Base-by-base conservation (phyloP, 2,113 vertebrate species). In the Pelodiscus sinensis region DNA sequence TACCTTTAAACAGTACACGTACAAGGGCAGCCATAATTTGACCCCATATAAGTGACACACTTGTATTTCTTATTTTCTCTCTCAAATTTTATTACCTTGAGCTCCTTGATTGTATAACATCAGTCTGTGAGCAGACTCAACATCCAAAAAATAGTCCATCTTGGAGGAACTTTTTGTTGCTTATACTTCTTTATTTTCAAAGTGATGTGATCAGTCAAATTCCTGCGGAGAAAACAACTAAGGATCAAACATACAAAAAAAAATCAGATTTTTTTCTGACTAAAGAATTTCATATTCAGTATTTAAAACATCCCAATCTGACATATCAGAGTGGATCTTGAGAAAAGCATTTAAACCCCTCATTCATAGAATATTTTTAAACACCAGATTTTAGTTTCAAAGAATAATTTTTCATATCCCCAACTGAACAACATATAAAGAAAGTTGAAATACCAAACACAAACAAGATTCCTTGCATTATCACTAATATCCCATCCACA, bases 61-160 rank as follows among this genome's bases (percentile, higher is more conserved):
- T 18, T 73, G 0, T 4, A 91, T 88, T 90, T 82, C 55, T 81
- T 83, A 77, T 62, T 50, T 29, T 75, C 44, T 78, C 58, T 52
- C 31, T 29, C 62, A 71, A 51, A 60, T 51, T 90, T 86, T 90
- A 92, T 97, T 98, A 98, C 98, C 98, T 98, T 98, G 98, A 90
- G 98, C 98, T 96, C 98, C 98, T 97, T 98, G 98, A 84, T 97
- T 98, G 92, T 98, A 98, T 96, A 98, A 98, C 95, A 71, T 35
- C n/a, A 98, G 97, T 91, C 98, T 98, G 44, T 98, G 98, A 94
- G 98, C 98, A 22, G 98, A 98, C 84, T 98, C 98, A 1, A 98
- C 98, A 95, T 98, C 98, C 97, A 98, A 93, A 98, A 98, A 98
- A 96, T 98, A 98, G 97, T 98, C 97, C 98, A 98, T 98, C 96